Base-by-base conservation (phyloP, 2,888 invertebrate species). In the Teinopalpus imperialis region DNA sequence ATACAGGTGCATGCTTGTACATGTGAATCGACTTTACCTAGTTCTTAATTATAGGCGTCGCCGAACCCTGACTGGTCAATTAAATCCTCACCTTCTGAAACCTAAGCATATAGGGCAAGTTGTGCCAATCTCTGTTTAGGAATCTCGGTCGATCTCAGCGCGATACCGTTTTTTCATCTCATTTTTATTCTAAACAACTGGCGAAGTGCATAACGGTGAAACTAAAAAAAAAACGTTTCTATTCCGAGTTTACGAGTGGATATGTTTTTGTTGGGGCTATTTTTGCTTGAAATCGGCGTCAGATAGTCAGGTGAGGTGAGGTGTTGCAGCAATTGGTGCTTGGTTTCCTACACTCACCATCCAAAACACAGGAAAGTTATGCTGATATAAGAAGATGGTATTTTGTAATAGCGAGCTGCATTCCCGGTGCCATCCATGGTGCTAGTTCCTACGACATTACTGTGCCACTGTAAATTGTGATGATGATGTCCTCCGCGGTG, bases 11-110 rank as follows among this genome's bases (percentile, higher is more conserved):
- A n/a, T n/a, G n/a, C n/a, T n/a, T 3, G 29, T 16, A 32, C 21
- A 40, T 46, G 26, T 29, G 45, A 34, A 46, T 35, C 7, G 13
- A 34, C 27, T 40, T 46, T 40, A 29, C 45, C 45, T 40, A 46
- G 21, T 35, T 40, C 21, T 16, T 21, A 26, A 20, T 6, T 35
- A 40, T 39, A 40, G 45, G 45, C 40, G 34, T 26, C 40, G 45
- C 40, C 45, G 31, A 45, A 32, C 45, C 45, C 31, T 8, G 9
- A 42, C 45, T 16, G 16, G 40, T 46, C 40, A 23, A 46, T 40
- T 46, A 46, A 46, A 35, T 35, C 40, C n/a, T 20, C 18, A 44
- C 32, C 45, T 40, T 40, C 45, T 39, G 9, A 34, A 8, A 9
- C 32, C 12, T 24, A 32, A 42, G 14, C 29, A n/a, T 35, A 34